phyloP scores from a whole-genome alignment of 2,113 vertebrate genomes.

The Spea bombifrons region DNA sequence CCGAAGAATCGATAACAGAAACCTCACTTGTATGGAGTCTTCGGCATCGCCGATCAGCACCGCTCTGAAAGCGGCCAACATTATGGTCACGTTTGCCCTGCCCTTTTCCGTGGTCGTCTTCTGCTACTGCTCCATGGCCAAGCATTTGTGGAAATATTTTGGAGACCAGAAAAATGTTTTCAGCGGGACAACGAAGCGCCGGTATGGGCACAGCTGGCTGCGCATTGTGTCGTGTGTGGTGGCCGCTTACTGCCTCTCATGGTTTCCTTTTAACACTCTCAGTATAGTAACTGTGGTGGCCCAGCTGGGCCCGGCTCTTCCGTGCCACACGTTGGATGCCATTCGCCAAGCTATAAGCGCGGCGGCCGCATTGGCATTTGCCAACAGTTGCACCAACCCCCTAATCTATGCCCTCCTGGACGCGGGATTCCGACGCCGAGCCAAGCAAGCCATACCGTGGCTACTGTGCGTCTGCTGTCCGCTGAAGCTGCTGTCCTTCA shows the following conservation, averaged over 20 bases:
- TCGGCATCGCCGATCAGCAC: constrained; percentile 53
- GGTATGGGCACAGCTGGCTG: constrained; percentile 67
- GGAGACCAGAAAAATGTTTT: constrained; percentile 49
- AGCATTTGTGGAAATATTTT: constrained; percentile 62
- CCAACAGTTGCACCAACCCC: constrained; percentile 83
- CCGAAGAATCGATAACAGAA: constrained; percentile 42
- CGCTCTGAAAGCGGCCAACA: constrained; percentile 61
- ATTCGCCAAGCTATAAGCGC: constrained; percentile 60
- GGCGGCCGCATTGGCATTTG: constrained; percentile 78
- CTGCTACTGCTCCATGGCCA: constrained; percentile 75
- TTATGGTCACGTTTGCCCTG: constrained; percentile 73
- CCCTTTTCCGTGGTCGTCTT: constrained; percentile 69
- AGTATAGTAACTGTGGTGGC: constrained; percentile 60
- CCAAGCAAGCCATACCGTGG: constrained; percentile 16
- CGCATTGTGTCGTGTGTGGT: constrained; percentile 78
- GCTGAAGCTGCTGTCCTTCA: constrained; percentile 44
- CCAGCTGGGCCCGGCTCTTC: constrained; percentile 41
- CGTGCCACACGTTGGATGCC: constrained; percentile 43
- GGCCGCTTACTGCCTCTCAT: constrained; percentile 73
- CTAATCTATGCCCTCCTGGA: constrained; percentile 78
- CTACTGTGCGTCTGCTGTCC: not conserved
- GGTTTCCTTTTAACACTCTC: constrained; percentile 79
- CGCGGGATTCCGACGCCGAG: constrained; percentile 68
- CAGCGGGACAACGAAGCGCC: constrained; percentile 41
- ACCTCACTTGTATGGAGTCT: constrained; percentile 60